Conservation (phyloP, 2,888 invertebrate genomes). For the Hartigia nigra region DNA sequence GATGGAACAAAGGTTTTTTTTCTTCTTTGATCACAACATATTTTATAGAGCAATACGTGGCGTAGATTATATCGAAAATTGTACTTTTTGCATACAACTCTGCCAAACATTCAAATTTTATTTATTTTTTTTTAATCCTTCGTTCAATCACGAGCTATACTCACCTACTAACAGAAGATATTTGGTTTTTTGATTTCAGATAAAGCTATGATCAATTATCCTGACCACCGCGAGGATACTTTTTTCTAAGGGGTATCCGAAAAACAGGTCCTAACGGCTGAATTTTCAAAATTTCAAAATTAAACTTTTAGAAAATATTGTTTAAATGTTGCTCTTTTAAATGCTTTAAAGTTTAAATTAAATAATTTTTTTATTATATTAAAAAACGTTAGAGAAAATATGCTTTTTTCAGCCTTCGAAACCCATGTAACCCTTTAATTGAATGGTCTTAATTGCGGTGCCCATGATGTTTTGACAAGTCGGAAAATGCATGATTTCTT, state of each 20-base stretch:
- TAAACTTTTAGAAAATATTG: conserved; percentile 7
- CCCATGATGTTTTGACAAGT: too few relatives aligned
- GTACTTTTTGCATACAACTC: neutral
- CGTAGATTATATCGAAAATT: neutral
- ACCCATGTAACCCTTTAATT: too few relatives aligned
- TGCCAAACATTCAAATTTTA: conserved; percentile 9
- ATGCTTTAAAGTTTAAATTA: too few relatives aligned
- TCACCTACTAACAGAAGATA: too few relatives aligned
- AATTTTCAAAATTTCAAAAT: conserved; percentile 9
- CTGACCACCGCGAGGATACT: conserved; percentile 8
- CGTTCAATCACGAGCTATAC: conserved; percentile 6
- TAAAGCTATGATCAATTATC: conserved; percentile 12
- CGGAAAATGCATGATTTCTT: too few relatives aligned
- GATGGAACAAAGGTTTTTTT: conserved; percentile 10
- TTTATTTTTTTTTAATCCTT: conserved; percentile 7
- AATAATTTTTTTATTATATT: neutral
- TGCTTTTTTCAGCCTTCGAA: too few relatives aligned
- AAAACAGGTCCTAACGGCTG: conserved; percentile 7
- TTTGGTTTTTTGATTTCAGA: conserved; percentile 14
- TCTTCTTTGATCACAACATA: conserved; percentile 9
- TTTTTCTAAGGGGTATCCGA: conserved; percentile 2
- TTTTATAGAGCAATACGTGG: conserved; percentile 7
- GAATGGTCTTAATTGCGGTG: too few relatives aligned
- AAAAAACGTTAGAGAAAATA: too few relatives aligned
- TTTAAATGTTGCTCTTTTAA: conserved; percentile 8